Evolutionary conservation across 2,888 invertebrate genomes (phyloP).

Genomic region (Drosophila kambysellisi): DNA sequence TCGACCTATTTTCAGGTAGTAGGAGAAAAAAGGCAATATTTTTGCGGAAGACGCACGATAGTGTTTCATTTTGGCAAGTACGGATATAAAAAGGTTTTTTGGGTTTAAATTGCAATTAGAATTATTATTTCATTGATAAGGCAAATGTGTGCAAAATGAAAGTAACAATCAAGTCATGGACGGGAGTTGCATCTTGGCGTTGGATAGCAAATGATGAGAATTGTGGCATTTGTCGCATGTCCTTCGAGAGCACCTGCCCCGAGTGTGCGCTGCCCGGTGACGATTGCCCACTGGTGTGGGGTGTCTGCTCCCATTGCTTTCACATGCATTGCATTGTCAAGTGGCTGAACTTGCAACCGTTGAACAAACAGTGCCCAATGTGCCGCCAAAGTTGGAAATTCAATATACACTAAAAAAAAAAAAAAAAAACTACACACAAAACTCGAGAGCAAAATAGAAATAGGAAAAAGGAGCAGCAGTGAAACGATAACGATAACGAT

Average conservation of each 20-base stretch:
- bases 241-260: constrained; percentile 99
- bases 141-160: constrained; percentile 83
- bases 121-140: constrained; percentile 43
- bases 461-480: constrained; percentile 27
- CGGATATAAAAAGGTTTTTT: constrained; percentile 16
- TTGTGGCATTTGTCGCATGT: constrained; percentile 99
- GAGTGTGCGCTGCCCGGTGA: constrained; percentile 99
- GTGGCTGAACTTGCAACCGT: constrained; percentile 97
- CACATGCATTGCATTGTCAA: constrained; percentile 99
- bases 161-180: constrained; percentile 88
- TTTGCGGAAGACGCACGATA: constrained; percentile 54
- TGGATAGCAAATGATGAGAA: constrained; percentile 99
- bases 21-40: constrained; percentile 66
- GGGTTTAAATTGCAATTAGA: constrained; percentile 27
- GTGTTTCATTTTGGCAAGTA: constrained; percentile 11
- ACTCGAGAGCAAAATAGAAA: constrained; percentile 21
- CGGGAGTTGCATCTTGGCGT: constrained; percentile 98
- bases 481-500: constrained; percentile 28
- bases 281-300: constrained; percentile 99
- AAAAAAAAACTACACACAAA: constrained; percentile 29
- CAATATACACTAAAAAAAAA: constrained; percentile 88
- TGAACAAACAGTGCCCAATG: constrained; percentile 96
- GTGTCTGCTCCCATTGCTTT: constrained; percentile 99
- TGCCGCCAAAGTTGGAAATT: constrained; percentile 99
- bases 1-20: constrained; percentile 73